Conservation (phyloP, 1,140 invertebrate genomes). For the Pinna nobilis region DNA sequence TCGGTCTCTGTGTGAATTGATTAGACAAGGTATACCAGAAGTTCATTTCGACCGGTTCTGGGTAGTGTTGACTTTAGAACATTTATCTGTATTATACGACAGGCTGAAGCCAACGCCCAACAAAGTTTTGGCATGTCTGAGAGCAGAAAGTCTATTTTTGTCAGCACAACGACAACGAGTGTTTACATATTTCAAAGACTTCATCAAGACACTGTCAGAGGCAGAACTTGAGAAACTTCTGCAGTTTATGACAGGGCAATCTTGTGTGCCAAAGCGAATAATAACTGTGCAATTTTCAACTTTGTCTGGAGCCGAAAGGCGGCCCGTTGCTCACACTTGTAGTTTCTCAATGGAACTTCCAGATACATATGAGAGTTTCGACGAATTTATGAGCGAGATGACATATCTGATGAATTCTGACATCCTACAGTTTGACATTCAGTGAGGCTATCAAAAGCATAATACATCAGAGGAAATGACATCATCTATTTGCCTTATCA, state of each 20-base stretch:
- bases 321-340: constrained; percentile 33
- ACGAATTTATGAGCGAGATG: constrained; percentile 27
- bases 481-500: too few relatives aligned
- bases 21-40: constrained; percentile 33
- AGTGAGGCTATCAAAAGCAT: too few relatives aligned
- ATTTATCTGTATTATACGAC: constrained; percentile 15
- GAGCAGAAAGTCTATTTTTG: constrained; percentile 15
- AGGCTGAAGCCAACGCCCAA: constrained; percentile 31
- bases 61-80: constrained; percentile 28
- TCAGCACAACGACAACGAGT: not conserved
- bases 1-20: constrained; percentile 26
- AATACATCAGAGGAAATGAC: too few relatives aligned
- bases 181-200: constrained; percentile 28
- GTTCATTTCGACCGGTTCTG: constrained; percentile 32
- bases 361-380: constrained; percentile 20
- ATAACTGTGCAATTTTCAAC: constrained; percentile 27
- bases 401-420: constrained; percentile 15
- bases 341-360: constrained; percentile 32
- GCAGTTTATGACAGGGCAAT: constrained; percentile 33
- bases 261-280: constrained; percentile 26
- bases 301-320: constrained; percentile 26
- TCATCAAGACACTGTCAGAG: constrained; percentile 16
- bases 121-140: constrained; percentile 28
- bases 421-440: constrained; percentile 32
- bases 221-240: constrained; percentile 25